Evolutionary conservation across 2,113 vertebrate genomes (phyloP).

Genomic region (Mus pahari): DNA sequence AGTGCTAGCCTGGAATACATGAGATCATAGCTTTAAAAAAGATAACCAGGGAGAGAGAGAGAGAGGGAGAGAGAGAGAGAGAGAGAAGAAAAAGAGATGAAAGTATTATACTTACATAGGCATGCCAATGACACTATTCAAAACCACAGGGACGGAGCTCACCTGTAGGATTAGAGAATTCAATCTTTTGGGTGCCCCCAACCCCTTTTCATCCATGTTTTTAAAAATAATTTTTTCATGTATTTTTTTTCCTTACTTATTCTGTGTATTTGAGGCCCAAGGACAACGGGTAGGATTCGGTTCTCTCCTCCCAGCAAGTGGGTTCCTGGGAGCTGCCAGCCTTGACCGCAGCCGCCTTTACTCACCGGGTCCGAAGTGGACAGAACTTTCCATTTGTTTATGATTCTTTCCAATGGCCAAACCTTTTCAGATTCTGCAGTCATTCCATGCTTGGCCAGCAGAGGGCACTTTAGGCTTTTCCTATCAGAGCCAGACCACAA

Average conservation of each 20-base stretch:
- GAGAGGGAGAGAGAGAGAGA: neutral
- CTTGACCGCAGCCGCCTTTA: neutral
- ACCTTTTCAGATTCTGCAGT: neutral
- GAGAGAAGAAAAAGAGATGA: neutral
- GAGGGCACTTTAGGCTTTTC: slow-evolving; percentile 44
- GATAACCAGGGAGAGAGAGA: neutral
- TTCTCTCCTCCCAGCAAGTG: neutral
- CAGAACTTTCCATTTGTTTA: neutral
- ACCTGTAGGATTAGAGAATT: neutral
- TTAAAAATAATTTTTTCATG: neutral
- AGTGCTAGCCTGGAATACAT: neutral
- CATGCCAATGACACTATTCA: neutral
- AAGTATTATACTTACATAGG: neutral
- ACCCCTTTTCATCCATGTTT: neutral
- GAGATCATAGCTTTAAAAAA: neutral
- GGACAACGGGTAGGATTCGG: neutral
- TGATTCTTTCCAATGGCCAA: neutral
- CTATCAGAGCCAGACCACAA: neutral
- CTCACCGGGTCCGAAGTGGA: neutral
- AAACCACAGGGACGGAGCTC: neutral
- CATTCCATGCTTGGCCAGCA: slow-evolving; percentile 31
- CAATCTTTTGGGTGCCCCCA: neutral
- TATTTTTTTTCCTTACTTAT: neutral
- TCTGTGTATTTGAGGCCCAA: neutral
- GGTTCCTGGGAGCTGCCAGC: neutral